Base-by-base conservation (phyloP, 1,140 invertebrate genomes). In the Orchestia grillus region DNA sequence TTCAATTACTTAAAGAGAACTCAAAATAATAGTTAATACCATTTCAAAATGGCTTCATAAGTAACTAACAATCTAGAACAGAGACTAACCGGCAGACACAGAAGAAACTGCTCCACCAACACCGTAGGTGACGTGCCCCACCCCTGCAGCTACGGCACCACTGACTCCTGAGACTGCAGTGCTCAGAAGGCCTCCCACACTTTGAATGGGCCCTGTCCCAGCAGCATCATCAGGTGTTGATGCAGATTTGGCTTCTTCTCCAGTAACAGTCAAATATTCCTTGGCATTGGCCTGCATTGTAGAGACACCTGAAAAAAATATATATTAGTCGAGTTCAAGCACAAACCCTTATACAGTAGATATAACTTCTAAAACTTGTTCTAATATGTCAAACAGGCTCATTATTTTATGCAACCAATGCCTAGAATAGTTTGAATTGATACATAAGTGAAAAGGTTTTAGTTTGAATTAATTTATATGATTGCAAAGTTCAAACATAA, bases 51-150 rank as follows among this genome's bases (percentile, higher is more conserved):
- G n/a, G n/a, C n/a, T n/a, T n/a, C n/a, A n/a, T n/a, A n/a, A n/a
- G n/a, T n/a, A n/a, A n/a, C n/a, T n/a, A n/a, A 53, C 6, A 53
- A 53, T 19, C 47, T 19, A 53, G 47, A 53, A 53, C 47, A 77
- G 88, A 90, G 41, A 90, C 88, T 90, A 41, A 90, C 88, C 88
- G 3, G 88, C 88, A 42, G 88, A 90, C 41, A 90, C 41, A 3
- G 88, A 90, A 19, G 88, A 90, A 15, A 90, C 88, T 42, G 88
- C 88, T 90, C 42, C 88, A 90, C 88, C 88, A 4, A 90, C 43
- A 41, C 88, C 88, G 28, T 43, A 90, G 88, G 88, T 90, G 88
- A 90, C 43, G 28, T 90, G 88, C 28, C 15, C n/a, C 41, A 90
- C 41, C 6, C 88, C 88, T 90, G 88, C 88, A 41, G 36, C 88